Evolutionary conservation across 2,797 vertebrate species (phyloP).

Genomic region (Meriones psammophilus): DNA sequence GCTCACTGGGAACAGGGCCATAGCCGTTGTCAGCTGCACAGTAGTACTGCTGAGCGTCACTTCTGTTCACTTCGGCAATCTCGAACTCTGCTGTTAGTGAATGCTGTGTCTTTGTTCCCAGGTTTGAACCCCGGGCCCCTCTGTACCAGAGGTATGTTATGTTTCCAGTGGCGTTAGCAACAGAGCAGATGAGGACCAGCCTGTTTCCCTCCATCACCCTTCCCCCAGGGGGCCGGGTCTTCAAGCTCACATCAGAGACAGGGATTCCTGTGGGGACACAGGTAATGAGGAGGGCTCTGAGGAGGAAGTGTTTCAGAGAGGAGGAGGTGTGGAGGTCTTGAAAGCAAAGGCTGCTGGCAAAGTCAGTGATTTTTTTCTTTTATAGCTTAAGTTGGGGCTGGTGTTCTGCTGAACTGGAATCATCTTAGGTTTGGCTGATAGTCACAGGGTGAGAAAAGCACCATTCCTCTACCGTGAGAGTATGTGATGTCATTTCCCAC

Average conservation of each 20-base stretch:
- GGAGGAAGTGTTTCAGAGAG: neutral
- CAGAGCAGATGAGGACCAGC: conserved; percentile 71
- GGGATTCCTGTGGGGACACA: conserved; percentile 61
- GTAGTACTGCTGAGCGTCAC: conserved; percentile 49
- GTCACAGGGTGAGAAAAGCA: neutral
- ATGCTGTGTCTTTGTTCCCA: conserved; percentile 53
- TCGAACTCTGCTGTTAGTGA: conserved; percentile 45
- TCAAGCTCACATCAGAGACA: conserved; percentile 69
- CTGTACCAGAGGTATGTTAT: conserved; percentile 81
- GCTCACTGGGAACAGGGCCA: neutral
- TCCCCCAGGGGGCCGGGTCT: conserved; percentile 51
- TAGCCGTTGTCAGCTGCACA: conserved; percentile 72
- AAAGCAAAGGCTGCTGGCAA: neutral
- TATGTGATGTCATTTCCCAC: neutral
- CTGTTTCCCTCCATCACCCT: conserved; percentile 61
- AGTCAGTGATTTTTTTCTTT: neutral
- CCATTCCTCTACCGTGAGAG: neutral
- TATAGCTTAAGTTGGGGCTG: neutral
- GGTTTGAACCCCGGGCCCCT: neutral
- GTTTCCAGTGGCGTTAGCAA: conserved; percentile 56
- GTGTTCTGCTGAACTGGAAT: neutral
- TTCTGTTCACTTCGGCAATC: accelerated
- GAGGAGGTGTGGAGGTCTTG: neutral
- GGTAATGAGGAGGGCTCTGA: neutral
- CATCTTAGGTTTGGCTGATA: neutral